Conservation (phyloP, 2,888 invertebrate species). For the Monoplex corrugatus region DNA sequence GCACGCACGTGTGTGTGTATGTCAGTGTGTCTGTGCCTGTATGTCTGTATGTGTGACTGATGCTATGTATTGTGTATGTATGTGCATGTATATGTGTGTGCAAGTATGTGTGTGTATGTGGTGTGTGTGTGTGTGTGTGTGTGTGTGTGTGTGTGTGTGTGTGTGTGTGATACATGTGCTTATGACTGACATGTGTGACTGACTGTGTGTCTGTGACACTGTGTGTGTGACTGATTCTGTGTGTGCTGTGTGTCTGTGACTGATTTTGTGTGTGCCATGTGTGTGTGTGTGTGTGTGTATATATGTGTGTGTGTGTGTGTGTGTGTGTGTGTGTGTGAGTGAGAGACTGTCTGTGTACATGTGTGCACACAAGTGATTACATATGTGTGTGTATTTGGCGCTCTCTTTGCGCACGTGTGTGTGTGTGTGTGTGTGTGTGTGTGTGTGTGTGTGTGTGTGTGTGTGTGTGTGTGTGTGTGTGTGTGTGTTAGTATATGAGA, state of each 20-base stretch:
- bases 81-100: not conserved
- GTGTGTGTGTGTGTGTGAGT: constrained; percentile 12
- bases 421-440: not conserved
- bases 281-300: not conserved
- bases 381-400: not conserved
- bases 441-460: not conserved
- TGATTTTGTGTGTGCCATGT: not conserved
- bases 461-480: not conserved
- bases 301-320: not conserved
- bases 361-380: not conserved
- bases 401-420: not conserved
- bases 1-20: not conserved
- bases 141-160: not conserved
- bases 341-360: not conserved
- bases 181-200: not conserved
- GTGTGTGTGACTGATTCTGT: not conserved
- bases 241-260: not conserved
- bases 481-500: not conserved
- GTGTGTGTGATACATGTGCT: not conserved
- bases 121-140: not conserved
- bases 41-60: not conserved
- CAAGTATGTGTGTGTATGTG: not conserved
- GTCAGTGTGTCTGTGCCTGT: not conserved
- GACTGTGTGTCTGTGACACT: not conserved
- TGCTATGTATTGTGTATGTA: too few relatives aligned